Conservation (phyloP, 2,888 invertebrate genomes). For the Brachycybe producta region DNA sequence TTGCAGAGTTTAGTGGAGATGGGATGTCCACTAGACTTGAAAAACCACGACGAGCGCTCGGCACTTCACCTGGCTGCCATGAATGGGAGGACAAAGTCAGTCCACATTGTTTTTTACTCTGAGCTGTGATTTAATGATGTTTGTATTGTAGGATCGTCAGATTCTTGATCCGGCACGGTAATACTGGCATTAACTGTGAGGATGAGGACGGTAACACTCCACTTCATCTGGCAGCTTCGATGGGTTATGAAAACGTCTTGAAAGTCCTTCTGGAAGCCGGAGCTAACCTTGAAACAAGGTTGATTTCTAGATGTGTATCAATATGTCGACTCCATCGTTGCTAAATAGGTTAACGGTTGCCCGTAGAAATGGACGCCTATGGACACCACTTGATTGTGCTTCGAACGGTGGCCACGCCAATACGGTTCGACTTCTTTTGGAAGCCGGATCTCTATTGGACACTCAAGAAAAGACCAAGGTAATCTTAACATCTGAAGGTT, state of each 20-base stretch:
- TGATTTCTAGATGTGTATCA: no score
- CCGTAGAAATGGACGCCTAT: constrained; percentile 35
- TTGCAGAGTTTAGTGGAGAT: constrained; percentile 32
- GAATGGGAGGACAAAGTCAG: constrained; percentile 28
- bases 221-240: constrained; percentile 34
- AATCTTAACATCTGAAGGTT: background rate
- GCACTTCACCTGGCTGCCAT: constrained; percentile 37
- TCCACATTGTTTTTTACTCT: background rate
- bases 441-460: constrained; percentile 35
- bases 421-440: constrained; percentile 31
- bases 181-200: constrained; percentile 33
- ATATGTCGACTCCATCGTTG: no score
- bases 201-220: constrained; percentile 37
- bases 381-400: constrained; percentile 40
- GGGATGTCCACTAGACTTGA: constrained; percentile 33
- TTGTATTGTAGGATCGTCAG: constrained; percentile 30
- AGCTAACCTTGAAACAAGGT: constrained; percentile 38
- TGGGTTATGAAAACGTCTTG: constrained; percentile 34
- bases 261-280: constrained; percentile 32
- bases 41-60: constrained; percentile 39
- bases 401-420: constrained; percentile 35
- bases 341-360: no score
- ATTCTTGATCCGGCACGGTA: constrained; percentile 29
- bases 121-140: background rate
- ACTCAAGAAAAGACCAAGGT: constrained; percentile 35